Percentiles rank a stretch among this genome's conserved stretches.
phyloP scores from a whole-genome alignment of 2,113 vertebrate species.

The Canis aureus region DNA sequence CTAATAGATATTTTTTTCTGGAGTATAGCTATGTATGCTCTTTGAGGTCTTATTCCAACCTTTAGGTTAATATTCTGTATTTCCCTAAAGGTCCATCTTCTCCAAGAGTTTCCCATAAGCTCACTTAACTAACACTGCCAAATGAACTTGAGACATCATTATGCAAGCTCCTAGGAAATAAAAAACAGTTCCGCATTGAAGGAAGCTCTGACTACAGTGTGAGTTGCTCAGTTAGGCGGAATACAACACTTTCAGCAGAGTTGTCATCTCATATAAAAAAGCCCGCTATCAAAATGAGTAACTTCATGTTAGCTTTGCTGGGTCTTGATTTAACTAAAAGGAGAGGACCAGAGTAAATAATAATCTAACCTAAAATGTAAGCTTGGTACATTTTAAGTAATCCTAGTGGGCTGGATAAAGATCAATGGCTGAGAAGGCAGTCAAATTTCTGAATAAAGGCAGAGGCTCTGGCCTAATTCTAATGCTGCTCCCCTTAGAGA shows the following conservation, averaged over 20 bases:
- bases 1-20: not conserved
- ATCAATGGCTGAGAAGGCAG: not conserved
- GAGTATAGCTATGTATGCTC: not conserved
- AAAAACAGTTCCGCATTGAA: not conserved
- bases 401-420: not conserved
- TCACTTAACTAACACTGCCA: not conserved
- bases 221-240: not conserved
- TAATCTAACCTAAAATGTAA: constrained; percentile 50
- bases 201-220: not conserved
- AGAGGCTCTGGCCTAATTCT: not conserved
- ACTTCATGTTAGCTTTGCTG: not conserved
- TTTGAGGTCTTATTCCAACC: not conserved
- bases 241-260: not conserved
- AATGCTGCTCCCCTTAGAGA: not conserved
- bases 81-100: not conserved
- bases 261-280: constrained; percentile 4
- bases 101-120: not conserved
- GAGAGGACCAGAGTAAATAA: not conserved
- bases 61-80: not conserved
- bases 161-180: not conserved
- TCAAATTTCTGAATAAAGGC: constrained; percentile 19
- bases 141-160: not conserved
- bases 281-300: not conserved
- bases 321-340: not conserved
- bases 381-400: constrained; percentile 7